A percentile compares a stretch with the other conserved stretches of the same genome.
phyloP scores from a whole-genome alignment of 2,797 vertebrate species.

The Myotis findleyi region DNA sequence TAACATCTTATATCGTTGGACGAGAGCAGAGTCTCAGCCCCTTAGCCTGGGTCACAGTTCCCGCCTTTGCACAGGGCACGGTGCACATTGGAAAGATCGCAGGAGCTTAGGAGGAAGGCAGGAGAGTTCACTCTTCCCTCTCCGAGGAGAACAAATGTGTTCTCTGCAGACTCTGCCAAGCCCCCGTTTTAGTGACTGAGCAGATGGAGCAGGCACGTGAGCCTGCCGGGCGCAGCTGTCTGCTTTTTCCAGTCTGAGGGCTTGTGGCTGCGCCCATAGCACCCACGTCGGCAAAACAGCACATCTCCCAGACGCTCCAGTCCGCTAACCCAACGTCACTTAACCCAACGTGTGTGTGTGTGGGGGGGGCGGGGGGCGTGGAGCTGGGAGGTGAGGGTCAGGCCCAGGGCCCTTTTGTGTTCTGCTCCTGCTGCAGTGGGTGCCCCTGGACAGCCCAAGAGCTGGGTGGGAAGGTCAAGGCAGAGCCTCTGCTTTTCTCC shows the following conservation, averaged over 20 bases:
- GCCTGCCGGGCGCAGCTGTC: slow-evolving; percentile 88
- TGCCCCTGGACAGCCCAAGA: fast-evolving
- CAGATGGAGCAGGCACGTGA: slow-evolving; percentile 88
- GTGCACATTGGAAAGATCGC: slow-evolving; percentile 74
- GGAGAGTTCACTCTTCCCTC: slow-evolving; percentile 85
- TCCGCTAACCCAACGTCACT: slow-evolving; percentile 81
- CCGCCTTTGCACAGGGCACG: slow-evolving; percentile 26
- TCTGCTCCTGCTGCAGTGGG: not conserved
- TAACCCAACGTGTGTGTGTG: not conserved
- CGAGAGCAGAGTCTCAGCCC: slow-evolving; percentile 21
- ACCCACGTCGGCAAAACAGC: slow-evolving; percentile 80
- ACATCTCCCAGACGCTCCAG: slow-evolving; percentile 80
- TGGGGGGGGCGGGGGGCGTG: not conserved
- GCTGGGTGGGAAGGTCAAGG: not conserved
- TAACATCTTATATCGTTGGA: not conserved
- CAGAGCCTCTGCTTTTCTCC: not conserved
- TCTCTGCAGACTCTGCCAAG: slow-evolving; percentile 86
- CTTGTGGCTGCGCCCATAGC: slow-evolving; percentile 84
- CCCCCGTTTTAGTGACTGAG: slow-evolving; percentile 86
- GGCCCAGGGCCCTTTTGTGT: slow-evolving; percentile 45
- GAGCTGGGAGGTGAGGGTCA: slow-evolving; percentile 77
- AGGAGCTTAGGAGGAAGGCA: slow-evolving; percentile 71
- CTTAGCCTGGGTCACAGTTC: not conserved
- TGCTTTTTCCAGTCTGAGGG: slow-evolving; percentile 87
- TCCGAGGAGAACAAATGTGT: slow-evolving; percentile 87